Evolutionary conservation across 2,113 vertebrate species (phyloP).

Genomic region (Tyrannus savana): DNA sequence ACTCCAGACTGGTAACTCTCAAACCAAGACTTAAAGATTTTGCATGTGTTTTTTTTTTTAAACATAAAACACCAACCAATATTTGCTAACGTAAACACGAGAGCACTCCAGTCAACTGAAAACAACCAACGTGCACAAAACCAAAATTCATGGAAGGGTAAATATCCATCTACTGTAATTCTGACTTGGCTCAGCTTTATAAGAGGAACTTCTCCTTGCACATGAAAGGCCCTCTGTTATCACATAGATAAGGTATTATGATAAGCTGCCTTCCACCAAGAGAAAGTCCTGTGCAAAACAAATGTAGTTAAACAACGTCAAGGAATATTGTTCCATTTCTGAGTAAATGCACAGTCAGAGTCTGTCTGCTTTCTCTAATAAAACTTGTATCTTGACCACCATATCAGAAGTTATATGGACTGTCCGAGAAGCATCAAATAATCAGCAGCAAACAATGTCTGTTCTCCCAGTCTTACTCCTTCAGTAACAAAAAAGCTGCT

Average conservation of each 20-base stretch:
- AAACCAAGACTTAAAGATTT: background rate
- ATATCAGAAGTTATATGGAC: fast-evolving
- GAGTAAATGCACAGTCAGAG: background rate
- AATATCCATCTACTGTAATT: background rate
- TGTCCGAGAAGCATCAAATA: fast-evolving
- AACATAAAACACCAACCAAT: fast-evolving
- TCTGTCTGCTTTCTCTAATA: background rate
- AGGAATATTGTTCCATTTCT: background rate
- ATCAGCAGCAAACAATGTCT: background rate
- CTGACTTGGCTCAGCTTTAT: background rate
- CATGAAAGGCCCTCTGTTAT: background rate
- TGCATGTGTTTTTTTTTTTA: background rate
- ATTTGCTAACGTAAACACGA: background rate
- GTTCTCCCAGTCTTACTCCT: background rate
- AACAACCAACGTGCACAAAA: background rate
- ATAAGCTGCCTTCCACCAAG: background rate
- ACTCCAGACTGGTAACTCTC: background rate
- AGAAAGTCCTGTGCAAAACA: background rate
- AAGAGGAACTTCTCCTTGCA: background rate
- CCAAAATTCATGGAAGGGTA: background rate
- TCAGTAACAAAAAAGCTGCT: background rate
- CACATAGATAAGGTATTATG: fast-evolving
- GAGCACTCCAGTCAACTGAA: background rate
- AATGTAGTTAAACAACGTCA: background rate
- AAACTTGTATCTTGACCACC: background rate